A percentile compares a stretch with the other conserved stretches of the same genome.
These are phyloP conservation scores for Subacronicta megacephala DNA, from an alignment of 2,888 invertebrate species.

Conservation along the genomic window DNA sequence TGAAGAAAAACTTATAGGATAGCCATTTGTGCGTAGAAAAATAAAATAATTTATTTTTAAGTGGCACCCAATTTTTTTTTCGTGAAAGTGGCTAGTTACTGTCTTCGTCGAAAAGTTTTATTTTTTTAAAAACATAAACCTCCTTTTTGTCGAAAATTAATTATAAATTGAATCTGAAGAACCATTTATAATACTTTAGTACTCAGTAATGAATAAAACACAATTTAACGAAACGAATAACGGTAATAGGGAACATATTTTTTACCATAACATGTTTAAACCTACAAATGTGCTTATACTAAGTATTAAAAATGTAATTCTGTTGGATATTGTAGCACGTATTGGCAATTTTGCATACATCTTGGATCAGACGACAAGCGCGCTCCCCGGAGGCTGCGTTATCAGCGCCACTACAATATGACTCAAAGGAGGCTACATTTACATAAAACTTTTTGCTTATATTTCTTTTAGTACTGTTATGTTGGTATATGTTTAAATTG, in stretches of 20 bases:
- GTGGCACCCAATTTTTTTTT: constrained; percentile 31
- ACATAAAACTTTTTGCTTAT: constrained; percentile 55
- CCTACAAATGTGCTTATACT: constrained; percentile 47
- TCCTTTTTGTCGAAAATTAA: too few relatives aligned
- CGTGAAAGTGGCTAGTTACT: constrained; percentile 3
- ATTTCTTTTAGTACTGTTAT: constrained; percentile 28
- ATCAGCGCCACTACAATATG: constrained; percentile 63
- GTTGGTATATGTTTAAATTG: too few relatives aligned
- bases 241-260: not conserved
- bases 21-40: constrained; percentile 8
- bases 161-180: too few relatives aligned
- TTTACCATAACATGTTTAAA: constrained; percentile 15
- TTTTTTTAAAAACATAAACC: too few relatives aligned
- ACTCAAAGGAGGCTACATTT: constrained; percentile 57
- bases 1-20: constrained; percentile 8
- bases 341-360: constrained; percentile 75
- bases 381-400: constrained; percentile 60
- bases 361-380: constrained; percentile 62
- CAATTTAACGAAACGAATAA: too few relatives aligned
- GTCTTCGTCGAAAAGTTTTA: too few relatives aligned
- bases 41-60: not conserved
- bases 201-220: too few relatives aligned
- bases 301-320: constrained; percentile 68
- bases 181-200: too few relatives aligned
- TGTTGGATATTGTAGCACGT: constrained; percentile 61